Percentiles rank a stretch among this genome's conserved stretches.
These are phyloP conservation scores for Hymenochirus boettgeri DNA, from an alignment of 2,113 vertebrate species.

Conservation along the genomic window DNA sequence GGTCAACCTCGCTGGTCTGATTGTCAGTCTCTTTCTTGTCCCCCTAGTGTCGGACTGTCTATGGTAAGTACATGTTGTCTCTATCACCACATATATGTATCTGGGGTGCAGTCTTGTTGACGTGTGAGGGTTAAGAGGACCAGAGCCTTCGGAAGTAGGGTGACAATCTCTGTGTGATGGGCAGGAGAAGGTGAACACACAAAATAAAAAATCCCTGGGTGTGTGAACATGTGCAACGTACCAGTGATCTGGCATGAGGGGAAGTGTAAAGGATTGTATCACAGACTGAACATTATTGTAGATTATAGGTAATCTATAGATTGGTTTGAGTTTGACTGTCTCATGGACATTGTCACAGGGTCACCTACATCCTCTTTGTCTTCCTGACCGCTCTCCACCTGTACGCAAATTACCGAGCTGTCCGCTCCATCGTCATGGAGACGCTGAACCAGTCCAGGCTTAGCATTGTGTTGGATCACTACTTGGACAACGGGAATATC, in stretches of 20 bases:
- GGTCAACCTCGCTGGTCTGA: slow-evolving; percentile 77
- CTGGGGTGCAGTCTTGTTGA: too few species aligned
- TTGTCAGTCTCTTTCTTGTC: slow-evolving; percentile 75
- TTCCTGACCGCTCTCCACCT: slow-evolving; percentile 79
- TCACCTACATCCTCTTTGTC: slow-evolving; percentile 74
- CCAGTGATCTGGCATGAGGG: too few species aligned
- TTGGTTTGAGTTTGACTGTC: not conserved
- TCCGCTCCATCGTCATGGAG: slow-evolving; percentile 80
- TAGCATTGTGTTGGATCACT: slow-evolving; percentile 65
- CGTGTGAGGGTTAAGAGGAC: too few species aligned
- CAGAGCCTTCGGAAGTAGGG: too few species aligned
- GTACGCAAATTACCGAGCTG: slow-evolving; percentile 82
- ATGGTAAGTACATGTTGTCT: slow-evolving; percentile 57
- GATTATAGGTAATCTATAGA: too few species aligned
- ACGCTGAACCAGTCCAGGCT: slow-evolving; percentile 82
- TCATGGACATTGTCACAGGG: slow-evolving; percentile 48
- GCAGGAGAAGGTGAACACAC: too few species aligned
- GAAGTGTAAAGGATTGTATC: too few species aligned
- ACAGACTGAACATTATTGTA: too few species aligned
- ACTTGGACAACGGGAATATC: slow-evolving; percentile 57
- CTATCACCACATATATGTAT: too few species aligned
- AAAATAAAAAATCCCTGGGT: too few species aligned
- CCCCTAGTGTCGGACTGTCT: slow-evolving; percentile 69
- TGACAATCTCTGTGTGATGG: too few species aligned
- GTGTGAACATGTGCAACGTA: too few species aligned